Evolutionary conservation across 2,797 vertebrate species (phyloP), one percentile per base, ranked within the genome.

Genomic region (Anguilla megastoma): DNA sequence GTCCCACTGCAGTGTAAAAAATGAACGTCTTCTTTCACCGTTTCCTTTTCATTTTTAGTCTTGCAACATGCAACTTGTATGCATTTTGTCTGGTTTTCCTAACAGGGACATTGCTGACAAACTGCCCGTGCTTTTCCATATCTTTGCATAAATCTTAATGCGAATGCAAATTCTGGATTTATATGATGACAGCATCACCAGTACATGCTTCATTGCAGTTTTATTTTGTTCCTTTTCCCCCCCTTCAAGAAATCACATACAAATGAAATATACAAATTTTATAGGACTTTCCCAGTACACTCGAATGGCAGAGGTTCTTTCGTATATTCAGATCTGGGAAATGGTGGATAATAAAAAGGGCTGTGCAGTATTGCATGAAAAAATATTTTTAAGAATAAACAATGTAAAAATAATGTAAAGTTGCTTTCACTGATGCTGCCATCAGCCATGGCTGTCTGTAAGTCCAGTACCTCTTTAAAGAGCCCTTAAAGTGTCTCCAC

Each of bases 81-180:
- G 18, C 52, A 58, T 21, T 41, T 90, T 89, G 88, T 86, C 83
- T 54, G 27, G 24, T 89, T 88, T 54, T 52, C 10, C 10, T 52
- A 52, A 88, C 80, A 58, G 86, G 56, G 27, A 24, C 16, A 1
- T 45, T 48, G 18, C 41, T 84, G 82, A 10, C 3, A 3, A 14
- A 27, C n/a, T 3, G 1, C 41, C 69, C 45, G 63, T 4, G n/a
- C 10, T 41, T 84, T 83, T 84, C 63, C 80, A 33, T 10, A 21
- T 16, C 14, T 86, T 76, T 30, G 50, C 56, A 21, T 60, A n/a
- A 54, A 21, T 74, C 30, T 33, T 74, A 2, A 36, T 33, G 27
- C 10, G 69, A 74, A 27, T 74, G 3, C 30, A 36, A 9, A 10
- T 9, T 74, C 69, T 33, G 69, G 0, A 27, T 74, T 74, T 18